Conservation (phyloP, 1,140 invertebrate species). For the Marisa cornuarietis region DNA sequence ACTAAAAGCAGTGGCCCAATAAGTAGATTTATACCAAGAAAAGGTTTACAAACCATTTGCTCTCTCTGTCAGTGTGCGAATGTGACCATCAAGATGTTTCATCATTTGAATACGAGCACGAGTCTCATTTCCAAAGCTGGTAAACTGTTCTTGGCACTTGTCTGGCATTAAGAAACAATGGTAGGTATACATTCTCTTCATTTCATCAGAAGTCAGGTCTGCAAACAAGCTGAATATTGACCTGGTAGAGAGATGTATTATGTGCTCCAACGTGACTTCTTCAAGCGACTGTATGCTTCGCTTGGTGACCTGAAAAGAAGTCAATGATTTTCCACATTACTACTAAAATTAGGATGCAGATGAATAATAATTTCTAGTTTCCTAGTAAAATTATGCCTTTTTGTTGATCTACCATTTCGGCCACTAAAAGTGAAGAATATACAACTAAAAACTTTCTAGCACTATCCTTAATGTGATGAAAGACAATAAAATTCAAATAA, state of each 20-base stretch:
- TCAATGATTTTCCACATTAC: too few species aligned
- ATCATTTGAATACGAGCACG: slow-evolving; percentile 70
- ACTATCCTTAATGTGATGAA: background rate
- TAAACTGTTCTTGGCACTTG: slow-evolving; percentile 68
- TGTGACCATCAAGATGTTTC: slow-evolving; percentile 65
- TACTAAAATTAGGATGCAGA: too few species aligned
- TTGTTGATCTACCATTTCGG: background rate
- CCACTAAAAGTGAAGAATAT: slow-evolving; percentile 2
- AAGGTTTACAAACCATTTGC: slow-evolving; percentile 35
- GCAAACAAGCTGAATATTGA: slow-evolving; percentile 72
- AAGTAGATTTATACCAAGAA: background rate
- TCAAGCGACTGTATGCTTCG: slow-evolving; percentile 48
- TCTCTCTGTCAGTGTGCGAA: slow-evolving; percentile 40
- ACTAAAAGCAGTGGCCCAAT: background rate
- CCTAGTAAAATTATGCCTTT: too few species aligned
- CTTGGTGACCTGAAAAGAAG: slow-evolving; percentile 40
- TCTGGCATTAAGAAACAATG: slow-evolving; percentile 69
- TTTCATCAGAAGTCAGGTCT: slow-evolving; percentile 70
- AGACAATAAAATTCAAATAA: slow-evolving; percentile 2
- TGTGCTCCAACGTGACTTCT: slow-evolving; percentile 66
- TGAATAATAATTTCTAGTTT: too few species aligned
- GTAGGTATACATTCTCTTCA: slow-evolving; percentile 71
- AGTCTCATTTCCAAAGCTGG: slow-evolving; percentile 73
- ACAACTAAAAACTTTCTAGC: background rate
- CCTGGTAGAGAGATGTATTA: slow-evolving; percentile 69